Percentiles rank a stretch among this genome's conserved stretches.
phyloP scores from a whole-genome alignment of 2,888 invertebrate genomes.

The Brachypalpus laphriformis region DNA sequence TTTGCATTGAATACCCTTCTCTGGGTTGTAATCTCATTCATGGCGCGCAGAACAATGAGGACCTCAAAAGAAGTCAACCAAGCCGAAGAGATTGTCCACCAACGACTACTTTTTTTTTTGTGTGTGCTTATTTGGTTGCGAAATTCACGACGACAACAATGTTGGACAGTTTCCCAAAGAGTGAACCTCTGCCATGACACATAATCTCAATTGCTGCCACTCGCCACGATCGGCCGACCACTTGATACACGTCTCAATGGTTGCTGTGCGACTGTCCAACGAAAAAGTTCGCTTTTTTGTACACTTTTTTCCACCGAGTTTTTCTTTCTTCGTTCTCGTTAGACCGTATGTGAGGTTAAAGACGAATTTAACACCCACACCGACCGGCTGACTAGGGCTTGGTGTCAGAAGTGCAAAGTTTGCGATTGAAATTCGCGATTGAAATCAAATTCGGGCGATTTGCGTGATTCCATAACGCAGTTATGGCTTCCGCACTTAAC shows the following conservation, averaged over 20 bases:
- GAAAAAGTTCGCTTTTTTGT: slow-evolving; percentile 35
- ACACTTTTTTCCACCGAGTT: slow-evolving; percentile 23
- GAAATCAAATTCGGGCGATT: slow-evolving; percentile 80
- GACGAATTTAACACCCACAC: slow-evolving; percentile 75
- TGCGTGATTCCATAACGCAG: slow-evolving; percentile 80
- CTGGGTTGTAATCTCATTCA: slow-evolving; percentile 66
- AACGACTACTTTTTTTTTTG: not conserved
- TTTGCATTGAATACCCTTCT: slow-evolving; percentile 28
- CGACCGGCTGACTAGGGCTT: slow-evolving; percentile 37
- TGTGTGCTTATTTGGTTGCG: slow-evolving; percentile 50
- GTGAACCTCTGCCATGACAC: slow-evolving; percentile 71
- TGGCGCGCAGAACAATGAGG: slow-evolving; percentile 55
- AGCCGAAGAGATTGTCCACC: slow-evolving; percentile 63
- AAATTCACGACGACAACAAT: slow-evolving; percentile 64
- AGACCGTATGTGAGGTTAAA: slow-evolving; percentile 75
- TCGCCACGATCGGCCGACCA: slow-evolving; percentile 68
- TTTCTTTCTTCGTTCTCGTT: slow-evolving; percentile 33
- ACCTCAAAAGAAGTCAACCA: slow-evolving; percentile 63
- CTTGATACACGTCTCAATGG: slow-evolving; percentile 73
- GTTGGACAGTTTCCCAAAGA: slow-evolving; percentile 69
- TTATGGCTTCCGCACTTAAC: slow-evolving; percentile 82
- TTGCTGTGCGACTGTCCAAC: slow-evolving; percentile 30
- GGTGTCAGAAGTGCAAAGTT: slow-evolving; percentile 75
- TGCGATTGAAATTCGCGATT: slow-evolving; percentile 75
- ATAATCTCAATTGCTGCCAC: slow-evolving; percentile 74